Evolutionary conservation across 2,888 invertebrate genomes (phyloP).

Genomic region (Ligdia adustata): DNA sequence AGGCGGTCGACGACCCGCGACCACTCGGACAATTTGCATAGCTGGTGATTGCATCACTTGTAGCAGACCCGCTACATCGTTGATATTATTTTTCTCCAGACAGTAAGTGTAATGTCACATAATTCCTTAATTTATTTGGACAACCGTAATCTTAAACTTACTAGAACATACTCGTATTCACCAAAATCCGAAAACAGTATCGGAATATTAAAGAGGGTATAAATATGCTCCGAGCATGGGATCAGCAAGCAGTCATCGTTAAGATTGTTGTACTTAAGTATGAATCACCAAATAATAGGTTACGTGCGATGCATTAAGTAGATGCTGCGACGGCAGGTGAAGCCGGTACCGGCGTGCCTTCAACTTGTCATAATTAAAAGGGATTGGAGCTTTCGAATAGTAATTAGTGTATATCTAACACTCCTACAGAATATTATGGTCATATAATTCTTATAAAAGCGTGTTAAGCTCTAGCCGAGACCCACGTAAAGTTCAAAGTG

Average conservation of each 20-base stretch:
- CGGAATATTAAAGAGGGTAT: slow-evolving; percentile 34
- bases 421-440: slow-evolving; percentile 34
- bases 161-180: no score
- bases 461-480: slow-evolving; percentile 7
- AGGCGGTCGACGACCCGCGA: slow-evolving; percentile 68
- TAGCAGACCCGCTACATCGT: no score
- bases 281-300: slow-evolving; percentile 42
- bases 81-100: no score
- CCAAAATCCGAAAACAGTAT: slow-evolving; percentile 27
- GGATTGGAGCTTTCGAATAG: slow-evolving; percentile 45
- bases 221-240: slow-evolving; percentile 27
- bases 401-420: slow-evolving; percentile 55
- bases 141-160: no score
- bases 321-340: slow-evolving; percentile 45
- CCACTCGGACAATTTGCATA: slow-evolving; percentile 74
- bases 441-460: slow-evolving; percentile 19
- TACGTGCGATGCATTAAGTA: slow-evolving; percentile 35
- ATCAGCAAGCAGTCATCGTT: slow-evolving; percentile 35
- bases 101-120: no score
- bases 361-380: slow-evolving; percentile 61
- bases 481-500: slow-evolving; percentile 1
- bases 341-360: slow-evolving; percentile 47
- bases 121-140: no score
- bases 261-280: slow-evolving; percentile 36
- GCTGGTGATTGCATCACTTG: slow-evolving; percentile 72